Base-by-base conservation (phyloP, 2,113 vertebrate species). In the Gobius niger region DNA sequence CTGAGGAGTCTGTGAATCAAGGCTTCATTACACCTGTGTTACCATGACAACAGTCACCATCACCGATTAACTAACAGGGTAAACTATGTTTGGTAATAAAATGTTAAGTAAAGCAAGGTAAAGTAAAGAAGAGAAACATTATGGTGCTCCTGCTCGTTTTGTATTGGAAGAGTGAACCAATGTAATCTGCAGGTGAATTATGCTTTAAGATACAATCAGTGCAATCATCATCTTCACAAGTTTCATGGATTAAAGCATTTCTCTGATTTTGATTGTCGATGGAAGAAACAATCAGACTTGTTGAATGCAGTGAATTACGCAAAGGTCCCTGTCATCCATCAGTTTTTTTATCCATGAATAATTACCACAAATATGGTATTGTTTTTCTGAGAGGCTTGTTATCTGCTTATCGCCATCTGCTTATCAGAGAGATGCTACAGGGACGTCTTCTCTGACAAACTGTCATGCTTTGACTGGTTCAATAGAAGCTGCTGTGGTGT, bases 11-110 rank as follows among this genome's bases (percentile, higher is more conserved):
- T 60, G 56, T 59, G 57, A 60, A n/a, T 60, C 24, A 34, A 34
- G 24, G 57, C 40, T 9, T 41, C 14, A 60, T 60, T 60, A 60
- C 57, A 60, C 34, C 57, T 60, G 57, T 44, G 57, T 60, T 60
- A 44, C 57, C 57, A 60, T 60, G 40, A 41, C 3, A 60, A 60
- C 57, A 60, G 15, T 60, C 57, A 60, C 14, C 54, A 57, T 34
- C 24, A 34, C 24, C 24, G 3, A 4, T 3, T 34, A 34, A 34
- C 24, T 34, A 34, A 3, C 24, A 34, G 24, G 1, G 24, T 34
- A 34, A 34, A 34, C 24, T 34, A 34, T 34, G 24, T 4, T 34
- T 34, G 24, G 24, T 34, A 4, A 34, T 34, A 34, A 24, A 34
- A 34, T 34, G 24, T 34, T 34, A 34, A 34, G 24, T 34, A 34